A percentile compares a stretch with the other conserved stretches of the same genome.
Conservation (phyloP, 2,888 invertebrate genomes). For the Vesta saturnalis region DNA sequence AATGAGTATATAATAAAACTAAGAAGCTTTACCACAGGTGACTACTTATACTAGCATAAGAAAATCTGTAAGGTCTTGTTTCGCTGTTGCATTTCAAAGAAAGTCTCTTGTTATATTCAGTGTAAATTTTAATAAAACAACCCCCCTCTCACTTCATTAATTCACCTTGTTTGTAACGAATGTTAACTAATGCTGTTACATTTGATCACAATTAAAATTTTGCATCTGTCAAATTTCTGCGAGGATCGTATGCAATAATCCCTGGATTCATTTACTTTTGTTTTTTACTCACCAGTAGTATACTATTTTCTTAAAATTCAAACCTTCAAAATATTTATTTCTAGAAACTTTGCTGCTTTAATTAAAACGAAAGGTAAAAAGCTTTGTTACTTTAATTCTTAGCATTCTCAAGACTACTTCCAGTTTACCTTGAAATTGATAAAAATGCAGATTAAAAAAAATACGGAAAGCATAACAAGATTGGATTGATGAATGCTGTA, state of each 20-base stretch:
- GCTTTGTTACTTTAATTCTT: conserved; percentile 24
- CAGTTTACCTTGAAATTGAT: conserved; percentile 43
- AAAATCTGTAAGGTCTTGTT: conserved; percentile 22
- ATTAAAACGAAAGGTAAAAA: conserved; percentile 16
- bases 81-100: conserved; percentile 11
- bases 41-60: conserved; percentile 56
- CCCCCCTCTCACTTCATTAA: conserved; percentile 15
- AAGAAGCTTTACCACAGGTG: conserved; percentile 55
- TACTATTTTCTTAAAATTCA: not conserved
- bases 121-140: conserved; percentile 14
- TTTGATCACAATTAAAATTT: no score
- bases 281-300: not conserved
- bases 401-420: conserved; percentile 29
- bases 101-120: conserved; percentile 20
- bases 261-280: not conserved
- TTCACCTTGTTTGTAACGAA: no score
- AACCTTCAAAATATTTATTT: conserved; percentile 1
- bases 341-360: not conserved
- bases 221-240: no score
- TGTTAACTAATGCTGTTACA: no score
- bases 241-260: no score
- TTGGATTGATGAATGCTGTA: conserved; percentile 43
- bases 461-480: conserved; percentile 42
- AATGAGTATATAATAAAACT: conserved; percentile 48
- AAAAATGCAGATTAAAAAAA: conserved; percentile 39